Evolutionary conservation across 2,888 invertebrate species (phyloP).

Genomic region (Pristionchus japonicus): DNA sequence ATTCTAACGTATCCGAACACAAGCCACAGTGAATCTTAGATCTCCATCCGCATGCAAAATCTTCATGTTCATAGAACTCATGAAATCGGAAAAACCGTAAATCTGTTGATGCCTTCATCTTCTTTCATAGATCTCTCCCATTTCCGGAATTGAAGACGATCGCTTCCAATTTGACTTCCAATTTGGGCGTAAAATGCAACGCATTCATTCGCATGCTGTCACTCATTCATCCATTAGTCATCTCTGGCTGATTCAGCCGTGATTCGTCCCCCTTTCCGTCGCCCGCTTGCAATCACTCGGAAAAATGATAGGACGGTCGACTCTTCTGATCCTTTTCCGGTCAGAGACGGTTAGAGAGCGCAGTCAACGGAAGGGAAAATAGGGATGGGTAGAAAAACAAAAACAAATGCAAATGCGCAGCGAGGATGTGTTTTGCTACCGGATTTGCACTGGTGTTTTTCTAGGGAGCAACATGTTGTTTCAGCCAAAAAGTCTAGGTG

Average conservation of each 20-base stretch:
- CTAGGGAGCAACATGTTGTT: neutral
- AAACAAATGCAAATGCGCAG: neutral
- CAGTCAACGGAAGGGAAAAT: neutral
- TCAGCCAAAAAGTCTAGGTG: no score
- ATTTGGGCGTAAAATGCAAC: neutral
- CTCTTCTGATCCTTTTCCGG: neutral
- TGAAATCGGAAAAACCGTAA: no score
- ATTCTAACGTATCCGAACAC: no score
- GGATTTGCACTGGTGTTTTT: neutral
- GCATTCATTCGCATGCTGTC: neutral
- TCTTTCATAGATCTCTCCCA: no score
- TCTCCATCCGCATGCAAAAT: no score
- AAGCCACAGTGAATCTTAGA: no score
- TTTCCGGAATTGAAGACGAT: neutral
- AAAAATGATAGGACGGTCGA: neutral
- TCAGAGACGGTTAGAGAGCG: slow-evolving; percentile 5
- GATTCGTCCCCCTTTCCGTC: slow-evolving; percentile 27
- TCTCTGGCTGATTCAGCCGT: neutral
- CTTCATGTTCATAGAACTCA: no score
- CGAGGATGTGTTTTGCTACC: neutral
- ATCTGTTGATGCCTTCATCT: no score
- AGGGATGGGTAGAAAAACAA: neutral
- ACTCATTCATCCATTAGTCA: slow-evolving; percentile 24
- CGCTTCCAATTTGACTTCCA: neutral
- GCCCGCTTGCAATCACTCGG: neutral